Percentiles rank a stretch among this genome's conserved stretches.
These are phyloP conservation scores for Pinctada fucata DNA, from an alignment of 2,888 invertebrate species.

Conservation along the genomic window DNA sequence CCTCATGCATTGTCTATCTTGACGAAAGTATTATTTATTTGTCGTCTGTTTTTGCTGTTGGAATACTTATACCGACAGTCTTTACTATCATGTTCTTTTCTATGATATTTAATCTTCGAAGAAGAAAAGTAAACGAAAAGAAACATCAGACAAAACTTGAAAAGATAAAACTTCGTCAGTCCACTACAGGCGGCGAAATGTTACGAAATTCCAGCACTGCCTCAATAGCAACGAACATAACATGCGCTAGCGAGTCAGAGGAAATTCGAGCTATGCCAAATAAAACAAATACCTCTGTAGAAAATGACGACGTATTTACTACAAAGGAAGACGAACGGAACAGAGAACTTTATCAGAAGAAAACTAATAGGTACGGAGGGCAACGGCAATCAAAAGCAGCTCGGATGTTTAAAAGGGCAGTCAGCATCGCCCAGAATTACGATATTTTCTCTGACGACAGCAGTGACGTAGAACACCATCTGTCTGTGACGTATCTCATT, in stretches of 20 bases:
- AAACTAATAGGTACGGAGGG: not conserved
- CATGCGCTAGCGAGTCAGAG: not conserved
- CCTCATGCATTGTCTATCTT: slow-evolving; percentile 48
- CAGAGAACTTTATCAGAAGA: slow-evolving; percentile 14
- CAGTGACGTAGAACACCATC: slow-evolving; percentile 56
- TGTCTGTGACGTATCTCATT: slow-evolving; percentile 54
- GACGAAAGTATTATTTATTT: slow-evolving; percentile 30
- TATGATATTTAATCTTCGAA: slow-evolving; percentile 38
- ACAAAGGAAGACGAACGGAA: slow-evolving; percentile 3
- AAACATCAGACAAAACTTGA: slow-evolving; percentile 6
- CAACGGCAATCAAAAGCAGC: slow-evolving; percentile 4
- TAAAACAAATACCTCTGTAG: not conserved
- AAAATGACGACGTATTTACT: slow-evolving; percentile 1
- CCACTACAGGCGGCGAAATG: not conserved
- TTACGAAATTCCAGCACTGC: not conserved
- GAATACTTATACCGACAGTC: slow-evolving; percentile 38
- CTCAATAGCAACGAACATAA: not conserved
- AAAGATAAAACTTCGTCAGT: not conserved
- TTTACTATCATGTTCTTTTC: slow-evolving; percentile 32
- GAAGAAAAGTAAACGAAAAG: slow-evolving; percentile 9
- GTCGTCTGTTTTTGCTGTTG: slow-evolving; percentile 42
- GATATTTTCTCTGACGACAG: slow-evolving; percentile 41
- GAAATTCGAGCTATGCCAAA: not conserved
- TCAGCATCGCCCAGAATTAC: slow-evolving; percentile 16
- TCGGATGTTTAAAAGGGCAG: slow-evolving; percentile 21